Evolutionary conservation across 2,797 vertebrate genomes (phyloP).

Genomic region (Acridotheres tristis): DNA sequence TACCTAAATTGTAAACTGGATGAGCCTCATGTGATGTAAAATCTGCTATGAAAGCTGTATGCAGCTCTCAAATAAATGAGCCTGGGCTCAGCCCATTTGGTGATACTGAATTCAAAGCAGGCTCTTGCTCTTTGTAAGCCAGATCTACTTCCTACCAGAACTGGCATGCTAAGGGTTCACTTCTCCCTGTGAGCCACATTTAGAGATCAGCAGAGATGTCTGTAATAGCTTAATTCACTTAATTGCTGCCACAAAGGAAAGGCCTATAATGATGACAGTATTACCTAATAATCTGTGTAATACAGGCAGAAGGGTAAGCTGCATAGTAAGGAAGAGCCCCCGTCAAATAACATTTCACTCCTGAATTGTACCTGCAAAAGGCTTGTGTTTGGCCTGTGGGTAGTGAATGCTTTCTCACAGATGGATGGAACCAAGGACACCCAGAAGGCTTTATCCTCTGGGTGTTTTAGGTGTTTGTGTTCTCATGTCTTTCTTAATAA

Average conservation of each 20-base stretch:
- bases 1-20: background rate
- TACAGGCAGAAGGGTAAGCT: background rate
- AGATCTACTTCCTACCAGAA: background rate
- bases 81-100: background rate
- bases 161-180: background rate
- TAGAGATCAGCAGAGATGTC: conserved; percentile 32
- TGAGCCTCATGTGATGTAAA: background rate
- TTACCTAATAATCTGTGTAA: conserved; percentile 1
- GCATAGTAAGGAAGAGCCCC: background rate
- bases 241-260: conserved; percentile 25
- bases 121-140: background rate
- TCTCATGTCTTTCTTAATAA: background rate
- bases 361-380: background rate
- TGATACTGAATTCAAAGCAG: background rate
- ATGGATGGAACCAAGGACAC: background rate
- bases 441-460: background rate
- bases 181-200: background rate
- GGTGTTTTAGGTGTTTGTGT: background rate
- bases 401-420: background rate
- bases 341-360: background rate
- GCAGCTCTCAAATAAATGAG: background rate
- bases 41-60: background rate
- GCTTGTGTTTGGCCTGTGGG: background rate
- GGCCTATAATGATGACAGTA: background rate
- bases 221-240: conserved; percentile 28